These are phyloP conservation scores for Hucho hucho DNA, from an alignment of 2,113 vertebrate species.

Conservation along the genomic window DNA sequence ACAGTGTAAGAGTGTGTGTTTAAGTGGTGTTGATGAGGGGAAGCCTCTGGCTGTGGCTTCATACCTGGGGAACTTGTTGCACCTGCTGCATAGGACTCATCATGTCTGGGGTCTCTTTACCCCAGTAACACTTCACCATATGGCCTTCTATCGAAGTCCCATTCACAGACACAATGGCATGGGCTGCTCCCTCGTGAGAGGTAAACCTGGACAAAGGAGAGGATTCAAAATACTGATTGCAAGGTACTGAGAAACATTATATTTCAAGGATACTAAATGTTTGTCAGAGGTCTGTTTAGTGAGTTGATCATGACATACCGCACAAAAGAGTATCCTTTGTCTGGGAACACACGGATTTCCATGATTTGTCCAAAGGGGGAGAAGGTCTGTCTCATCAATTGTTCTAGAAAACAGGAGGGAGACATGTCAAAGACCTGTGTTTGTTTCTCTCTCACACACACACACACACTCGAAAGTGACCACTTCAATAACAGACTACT, in stretches of 20 bases:
- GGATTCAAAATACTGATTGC: neutral
- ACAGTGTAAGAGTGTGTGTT: neutral
- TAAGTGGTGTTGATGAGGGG: neutral
- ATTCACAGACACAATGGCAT: conserved; percentile 96
- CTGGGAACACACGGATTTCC: conserved; percentile 97
- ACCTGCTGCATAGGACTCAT: conserved; percentile 88
- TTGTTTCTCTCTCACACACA: neutral
- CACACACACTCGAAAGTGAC: neutral
- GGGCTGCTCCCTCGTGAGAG: conserved; percentile 94
- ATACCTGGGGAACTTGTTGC: conserved; percentile 74
- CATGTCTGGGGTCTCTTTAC: conserved; percentile 95
- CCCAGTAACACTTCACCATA: conserved; percentile 97
- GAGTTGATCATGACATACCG: conserved; percentile 72
- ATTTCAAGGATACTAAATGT: neutral
- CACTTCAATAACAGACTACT: neutral
- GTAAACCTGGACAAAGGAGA: conserved; percentile 80
- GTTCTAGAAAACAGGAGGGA: conserved; percentile 73
- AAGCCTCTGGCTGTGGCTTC: neutral
- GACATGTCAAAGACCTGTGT: neutral
- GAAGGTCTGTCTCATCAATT: conserved; percentile 98
- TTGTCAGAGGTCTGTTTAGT: neutral
- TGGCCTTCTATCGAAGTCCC: conserved; percentile 92
- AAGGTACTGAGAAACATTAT: neutral
- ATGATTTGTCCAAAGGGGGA: conserved; percentile 96
- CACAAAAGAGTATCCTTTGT: conserved; percentile 98